phyloP scores from a whole-genome alignment of 1,140 invertebrate genomes.

The Lepidotrigona ventralis region DNA sequence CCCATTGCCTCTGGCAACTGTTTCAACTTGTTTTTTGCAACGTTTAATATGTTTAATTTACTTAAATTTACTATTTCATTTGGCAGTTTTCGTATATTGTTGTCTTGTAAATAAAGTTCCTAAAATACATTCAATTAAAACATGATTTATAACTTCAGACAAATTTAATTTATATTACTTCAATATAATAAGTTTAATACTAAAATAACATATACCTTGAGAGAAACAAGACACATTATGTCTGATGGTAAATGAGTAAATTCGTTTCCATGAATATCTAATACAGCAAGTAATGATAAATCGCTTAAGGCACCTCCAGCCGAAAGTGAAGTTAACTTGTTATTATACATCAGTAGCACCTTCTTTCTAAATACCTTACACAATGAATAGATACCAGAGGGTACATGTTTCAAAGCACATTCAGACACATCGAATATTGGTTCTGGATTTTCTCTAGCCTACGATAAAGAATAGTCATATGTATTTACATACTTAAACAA shows the following conservation, averaged over 20 bases:
- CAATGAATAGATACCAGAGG: slow-evolving; percentile 87
- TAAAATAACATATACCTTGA: slow-evolving; percentile 78
- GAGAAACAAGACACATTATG: slow-evolving; percentile 82
- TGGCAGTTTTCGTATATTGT: slow-evolving; percentile 84
- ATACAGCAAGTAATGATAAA: slow-evolving; percentile 84
- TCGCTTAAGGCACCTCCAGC: slow-evolving; percentile 86
- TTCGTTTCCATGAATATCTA: slow-evolving; percentile 87
- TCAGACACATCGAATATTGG: slow-evolving; percentile 88
- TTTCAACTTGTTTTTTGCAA: slow-evolving; percentile 86
- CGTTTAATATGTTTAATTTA: slow-evolving; percentile 84
- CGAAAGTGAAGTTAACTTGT: slow-evolving; percentile 84
- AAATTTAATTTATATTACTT: not conserved
- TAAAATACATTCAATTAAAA: slow-evolving; percentile 65
- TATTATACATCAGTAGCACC: slow-evolving; percentile 84
- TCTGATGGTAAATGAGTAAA: slow-evolving; percentile 83
- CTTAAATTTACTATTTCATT: slow-evolving; percentile 83
- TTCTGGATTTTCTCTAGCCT: slow-evolving; percentile 88
- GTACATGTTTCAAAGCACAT: slow-evolving; percentile 85
- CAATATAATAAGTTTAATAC: not conserved
- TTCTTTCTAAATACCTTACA: slow-evolving; percentile 90
- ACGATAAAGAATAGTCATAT: not conserved
- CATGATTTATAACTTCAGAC: not conserved
- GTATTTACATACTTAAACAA: not conserved
- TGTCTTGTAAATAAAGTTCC: slow-evolving; percentile 85
- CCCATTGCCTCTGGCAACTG: slow-evolving; percentile 84